Percentiles rank a stretch among this genome's conserved stretches.
Conservation (phyloP, 2,797 vertebrate species). For the Mionectes olivaceus region DNA sequence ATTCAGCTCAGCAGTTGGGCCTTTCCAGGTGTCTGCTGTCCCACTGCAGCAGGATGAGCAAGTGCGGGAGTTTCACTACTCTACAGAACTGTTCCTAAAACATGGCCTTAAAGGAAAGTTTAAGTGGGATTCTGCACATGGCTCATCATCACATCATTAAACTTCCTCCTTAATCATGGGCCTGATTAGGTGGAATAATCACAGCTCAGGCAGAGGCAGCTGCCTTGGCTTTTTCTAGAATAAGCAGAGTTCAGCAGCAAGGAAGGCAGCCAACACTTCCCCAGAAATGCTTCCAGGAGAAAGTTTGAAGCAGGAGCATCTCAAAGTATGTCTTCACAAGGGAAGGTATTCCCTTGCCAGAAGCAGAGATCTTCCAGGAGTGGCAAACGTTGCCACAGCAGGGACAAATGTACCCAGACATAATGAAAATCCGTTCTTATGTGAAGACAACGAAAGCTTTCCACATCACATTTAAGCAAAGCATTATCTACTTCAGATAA, state of each 20-base stretch:
- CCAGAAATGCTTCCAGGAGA: not conserved
- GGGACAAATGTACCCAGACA: not conserved
- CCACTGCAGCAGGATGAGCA: not conserved
- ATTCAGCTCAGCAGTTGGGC: not conserved
- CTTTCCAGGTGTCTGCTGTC: not conserved
- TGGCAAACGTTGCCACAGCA: not conserved
- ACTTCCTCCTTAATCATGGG: not conserved
- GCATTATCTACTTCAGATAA: not conserved
- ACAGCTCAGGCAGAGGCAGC: not conserved
- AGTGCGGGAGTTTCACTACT: not conserved
- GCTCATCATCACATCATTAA: not conserved
- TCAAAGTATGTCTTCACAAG: not conserved
- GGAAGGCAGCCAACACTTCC: not conserved
- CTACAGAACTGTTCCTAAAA: not conserved
- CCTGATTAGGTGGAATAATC: not conserved
- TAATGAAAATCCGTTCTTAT: not conserved
- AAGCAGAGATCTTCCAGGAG: not conserved
- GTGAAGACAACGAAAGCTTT: not conserved
- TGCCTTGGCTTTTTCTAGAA: no score
- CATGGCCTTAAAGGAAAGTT: not conserved
- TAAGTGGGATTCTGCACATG: not conserved
- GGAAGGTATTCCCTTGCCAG: not conserved
- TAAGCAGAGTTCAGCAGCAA: not conserved
- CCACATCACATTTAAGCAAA: not conserved
- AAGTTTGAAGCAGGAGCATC: not conserved